phyloP scores from a whole-genome alignment of 2,113 vertebrate species.

The Heliornis fulica region DNA sequence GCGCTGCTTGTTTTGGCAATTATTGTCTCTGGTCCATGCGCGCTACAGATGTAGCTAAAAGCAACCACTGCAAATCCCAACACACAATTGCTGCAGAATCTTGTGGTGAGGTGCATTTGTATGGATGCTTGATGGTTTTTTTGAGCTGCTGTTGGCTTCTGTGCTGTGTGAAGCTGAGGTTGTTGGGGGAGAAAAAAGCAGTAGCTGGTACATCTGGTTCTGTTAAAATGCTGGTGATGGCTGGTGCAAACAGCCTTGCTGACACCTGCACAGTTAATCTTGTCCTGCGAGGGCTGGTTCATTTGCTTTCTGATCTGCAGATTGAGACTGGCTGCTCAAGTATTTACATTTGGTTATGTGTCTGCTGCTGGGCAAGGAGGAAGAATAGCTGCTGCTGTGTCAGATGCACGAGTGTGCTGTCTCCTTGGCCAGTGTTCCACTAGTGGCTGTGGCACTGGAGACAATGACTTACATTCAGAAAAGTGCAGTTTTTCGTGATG shows the following conservation, averaged over 20 bases:
- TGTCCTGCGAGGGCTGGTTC: not conserved
- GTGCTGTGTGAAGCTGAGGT: not conserved
- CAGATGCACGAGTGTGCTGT: accelerated
- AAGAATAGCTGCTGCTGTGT: not conserved
- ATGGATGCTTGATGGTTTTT: not conserved
- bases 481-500: not conserved
- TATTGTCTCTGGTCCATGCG: not conserved
- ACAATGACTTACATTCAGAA: not conserved
- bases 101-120: not conserved
- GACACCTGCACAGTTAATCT: not conserved
- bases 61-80: not conserved
- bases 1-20: not conserved
- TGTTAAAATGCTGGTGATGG: not conserved
- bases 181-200: not conserved
- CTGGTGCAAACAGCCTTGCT: not conserved
- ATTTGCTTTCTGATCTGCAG: not conserved
- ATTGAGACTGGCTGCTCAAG: not conserved
- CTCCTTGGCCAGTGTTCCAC: not conserved
- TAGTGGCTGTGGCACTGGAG: not conserved
- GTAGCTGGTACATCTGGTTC: not conserved
- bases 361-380: not conserved
- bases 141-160: not conserved
- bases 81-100: not conserved
- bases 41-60: not conserved
- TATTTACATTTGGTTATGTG: not conserved